Conservation (phyloP, 2,113 vertebrate species). For the Lepisosteus oculatus region DNA sequence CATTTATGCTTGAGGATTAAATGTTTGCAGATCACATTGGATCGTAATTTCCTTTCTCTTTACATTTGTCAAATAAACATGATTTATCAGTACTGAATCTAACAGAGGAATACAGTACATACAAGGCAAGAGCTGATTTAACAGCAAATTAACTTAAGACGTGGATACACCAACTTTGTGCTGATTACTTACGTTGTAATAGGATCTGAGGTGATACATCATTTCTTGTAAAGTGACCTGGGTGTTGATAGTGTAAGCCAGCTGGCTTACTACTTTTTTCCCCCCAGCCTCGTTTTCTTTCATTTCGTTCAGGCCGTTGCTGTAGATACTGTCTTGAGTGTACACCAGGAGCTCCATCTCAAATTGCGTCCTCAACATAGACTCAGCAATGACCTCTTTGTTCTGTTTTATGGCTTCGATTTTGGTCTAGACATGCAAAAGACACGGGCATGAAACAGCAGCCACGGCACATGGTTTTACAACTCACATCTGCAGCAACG, state of each 20-base stretch:
- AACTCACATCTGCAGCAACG: too few relatives aligned
- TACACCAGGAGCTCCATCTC: conserved; percentile 80
- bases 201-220: conserved; percentile 50
- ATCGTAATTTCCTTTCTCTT: too few relatives aligned
- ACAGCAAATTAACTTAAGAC: too few relatives aligned
- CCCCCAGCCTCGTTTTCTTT: conserved; percentile 2
- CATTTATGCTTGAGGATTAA: too few relatives aligned
- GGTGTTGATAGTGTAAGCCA: conserved; percentile 2
- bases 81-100: too few relatives aligned
- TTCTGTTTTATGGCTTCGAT: conserved; percentile 65
- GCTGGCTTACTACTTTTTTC: too few relatives aligned
- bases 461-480: too few relatives aligned
- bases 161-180: neutral
- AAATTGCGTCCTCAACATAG: conserved; percentile 69
- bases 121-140: too few relatives aligned
- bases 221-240: conserved; percentile 43
- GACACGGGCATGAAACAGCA: too few relatives aligned
- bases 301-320: conserved; percentile 15
- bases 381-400: conserved; percentile 56
- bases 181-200: conserved; percentile 51
- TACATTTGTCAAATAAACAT: too few relatives aligned
- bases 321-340: conserved; percentile 76
- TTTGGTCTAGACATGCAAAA: conserved; percentile 54
- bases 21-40: too few relatives aligned
- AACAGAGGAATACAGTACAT: too few relatives aligned